Conservation (phyloP, 1,140 invertebrate species). For the Lycorma delicatula region DNA sequence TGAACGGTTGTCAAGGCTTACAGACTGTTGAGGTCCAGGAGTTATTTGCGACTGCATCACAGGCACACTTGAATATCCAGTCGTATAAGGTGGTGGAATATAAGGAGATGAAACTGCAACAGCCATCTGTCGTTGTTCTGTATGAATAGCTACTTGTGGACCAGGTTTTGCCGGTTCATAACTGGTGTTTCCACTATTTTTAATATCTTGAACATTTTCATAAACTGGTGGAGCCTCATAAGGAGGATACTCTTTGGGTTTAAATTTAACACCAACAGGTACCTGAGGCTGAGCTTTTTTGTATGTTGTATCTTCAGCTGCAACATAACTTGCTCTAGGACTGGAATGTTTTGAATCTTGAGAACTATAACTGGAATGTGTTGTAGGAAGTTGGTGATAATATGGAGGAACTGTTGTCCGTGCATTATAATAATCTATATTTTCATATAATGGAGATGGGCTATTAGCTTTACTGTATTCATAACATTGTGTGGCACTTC, state of each 20-base stretch:
- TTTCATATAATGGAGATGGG: conserved; percentile 64
- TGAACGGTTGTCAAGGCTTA: neutral
- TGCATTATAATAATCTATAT: conserved; percentile 63
- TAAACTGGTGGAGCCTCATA: conserved; percentile 56
- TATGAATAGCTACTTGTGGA: conserved; percentile 39
- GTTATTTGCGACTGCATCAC: conserved; percentile 4
- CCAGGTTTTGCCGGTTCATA: conserved; percentile 40
- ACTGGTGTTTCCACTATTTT: conserved; percentile 34
- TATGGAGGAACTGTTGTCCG: conserved; percentile 43
- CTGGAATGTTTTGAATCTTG: conserved; percentile 45
- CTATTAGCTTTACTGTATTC: conserved; percentile 30
- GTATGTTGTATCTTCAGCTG: conserved; percentile 41
- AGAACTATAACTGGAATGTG: conserved; percentile 42
- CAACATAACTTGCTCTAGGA: conserved; percentile 41
- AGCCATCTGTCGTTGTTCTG: conserved; percentile 30
- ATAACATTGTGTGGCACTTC: conserved; percentile 22
- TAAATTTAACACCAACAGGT: conserved; percentile 48
- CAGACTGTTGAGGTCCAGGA: neutral
- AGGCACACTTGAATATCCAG: neutral
- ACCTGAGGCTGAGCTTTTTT: conserved; percentile 61
- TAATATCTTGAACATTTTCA: conserved; percentile 56
- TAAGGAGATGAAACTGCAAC: conserved; percentile 30
- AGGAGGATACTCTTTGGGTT: conserved; percentile 41
- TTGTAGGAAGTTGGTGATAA: conserved; percentile 47
- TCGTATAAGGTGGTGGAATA: conserved; percentile 22